phyloP scores from a whole-genome alignment of 2,797 vertebrate species.

The Pogonophryne albipinna region DNA sequence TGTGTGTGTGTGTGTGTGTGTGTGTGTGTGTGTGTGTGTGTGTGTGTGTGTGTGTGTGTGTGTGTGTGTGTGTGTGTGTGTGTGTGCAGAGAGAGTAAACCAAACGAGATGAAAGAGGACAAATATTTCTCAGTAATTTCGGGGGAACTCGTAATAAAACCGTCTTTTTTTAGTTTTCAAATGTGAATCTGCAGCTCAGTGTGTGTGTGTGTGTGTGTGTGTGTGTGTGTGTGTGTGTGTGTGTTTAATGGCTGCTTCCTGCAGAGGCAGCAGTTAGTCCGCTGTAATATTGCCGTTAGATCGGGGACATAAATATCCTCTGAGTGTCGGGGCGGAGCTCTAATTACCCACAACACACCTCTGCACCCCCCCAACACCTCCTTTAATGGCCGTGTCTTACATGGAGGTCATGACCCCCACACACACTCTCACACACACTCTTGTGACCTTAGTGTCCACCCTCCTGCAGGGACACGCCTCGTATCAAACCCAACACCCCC shows the following conservation, averaged over 20 bases:
- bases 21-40: too few species aligned
- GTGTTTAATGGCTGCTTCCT: conserved; percentile 73
- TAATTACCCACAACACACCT: conserved; percentile 80
- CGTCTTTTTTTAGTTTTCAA: too few species aligned
- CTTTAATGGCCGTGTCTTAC: conserved; percentile 64
- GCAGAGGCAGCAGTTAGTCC: conserved; percentile 83
- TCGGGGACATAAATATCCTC: conserved; percentile 79
- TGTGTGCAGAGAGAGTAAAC: not conserved
- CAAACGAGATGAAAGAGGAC: not conserved
- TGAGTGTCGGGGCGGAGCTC: conserved; percentile 76
- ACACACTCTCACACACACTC: conserved; percentile 14
- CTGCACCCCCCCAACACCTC: conserved; percentile 16
- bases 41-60: too few species aligned
- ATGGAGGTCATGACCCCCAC: conserved; percentile 63
- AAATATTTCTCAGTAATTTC: not conserved
- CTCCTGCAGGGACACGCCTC: not conserved
- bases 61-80: too few species aligned
- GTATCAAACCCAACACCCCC: not conserved
- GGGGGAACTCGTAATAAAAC: too few species aligned
- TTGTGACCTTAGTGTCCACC: conserved; percentile 28
- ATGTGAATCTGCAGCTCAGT: too few species aligned
- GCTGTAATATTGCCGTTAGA: conserved; percentile 88
- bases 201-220: not conserved
- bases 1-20: too few species aligned
- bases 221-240: conserved; percentile 5